Conservation (phyloP, 2,113 vertebrate species). For the Rana temporaria region DNA sequence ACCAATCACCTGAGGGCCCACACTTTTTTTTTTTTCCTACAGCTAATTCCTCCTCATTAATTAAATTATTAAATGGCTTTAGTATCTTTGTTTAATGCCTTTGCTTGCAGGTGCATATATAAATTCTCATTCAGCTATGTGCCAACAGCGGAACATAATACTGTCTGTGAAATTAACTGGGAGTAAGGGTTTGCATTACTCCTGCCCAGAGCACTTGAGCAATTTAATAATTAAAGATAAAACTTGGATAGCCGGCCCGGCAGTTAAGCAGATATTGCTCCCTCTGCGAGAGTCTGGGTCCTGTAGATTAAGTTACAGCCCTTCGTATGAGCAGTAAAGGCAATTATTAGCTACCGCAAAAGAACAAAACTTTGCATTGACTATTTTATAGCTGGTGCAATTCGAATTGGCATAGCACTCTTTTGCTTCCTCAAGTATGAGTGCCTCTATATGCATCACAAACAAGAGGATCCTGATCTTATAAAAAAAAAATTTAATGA, state of each 20-base stretch:
- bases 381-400: background rate
- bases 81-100: conserved; percentile 49
- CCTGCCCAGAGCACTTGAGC: conserved; percentile 42
- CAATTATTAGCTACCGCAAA: background rate
- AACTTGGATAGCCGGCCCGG: conserved; percentile 19
- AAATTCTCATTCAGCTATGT: conserved; percentile 48
- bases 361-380: background rate
- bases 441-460: too few relatives aligned
- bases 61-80: conserved; percentile 54
- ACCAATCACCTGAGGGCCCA: conserved; percentile 43
- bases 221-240: conserved; percentile 53
- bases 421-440: too few relatives aligned
- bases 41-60: conserved; percentile 55
- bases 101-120: conserved; percentile 46
- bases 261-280: conserved; percentile 43
- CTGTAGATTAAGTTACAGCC: conserved; percentile 21
- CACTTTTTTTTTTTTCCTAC: conserved; percentile 31
- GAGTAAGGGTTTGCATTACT: conserved; percentile 45
- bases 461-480: too few relatives aligned
- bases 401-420: too few relatives aligned
- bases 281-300: conserved; percentile 16
- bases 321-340: background rate
- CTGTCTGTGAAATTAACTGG: conserved; percentile 52
- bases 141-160: conserved; percentile 50
- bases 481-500: too few relatives aligned